A percentile compares a stretch with the other conserved stretches of the same genome.
phyloP scores from a whole-genome alignment of 2,113 vertebrate genomes.

The Rattus rattus region DNA sequence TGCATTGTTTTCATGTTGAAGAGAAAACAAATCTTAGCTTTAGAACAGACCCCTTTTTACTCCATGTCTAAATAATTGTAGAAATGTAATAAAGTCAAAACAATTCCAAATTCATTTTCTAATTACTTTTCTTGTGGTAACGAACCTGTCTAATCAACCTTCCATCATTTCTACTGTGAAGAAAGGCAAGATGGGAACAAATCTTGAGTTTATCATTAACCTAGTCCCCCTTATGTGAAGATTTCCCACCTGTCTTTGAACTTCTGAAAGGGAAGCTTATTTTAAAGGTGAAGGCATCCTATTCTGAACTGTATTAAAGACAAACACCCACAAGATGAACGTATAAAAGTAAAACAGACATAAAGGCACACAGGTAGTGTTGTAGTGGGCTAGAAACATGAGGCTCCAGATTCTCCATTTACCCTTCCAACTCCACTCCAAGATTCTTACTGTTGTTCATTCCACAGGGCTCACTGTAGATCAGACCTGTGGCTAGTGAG shows the following conservation, averaged over 20 bases:
- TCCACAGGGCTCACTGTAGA: accelerated
- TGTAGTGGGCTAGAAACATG: background rate
- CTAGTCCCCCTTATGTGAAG: background rate
- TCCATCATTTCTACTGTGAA: background rate
- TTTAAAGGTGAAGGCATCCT: slow-evolving; percentile 16
- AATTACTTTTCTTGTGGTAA: background rate
- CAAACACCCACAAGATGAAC: background rate
- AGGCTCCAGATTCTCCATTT: background rate
- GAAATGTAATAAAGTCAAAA: slow-evolving; percentile 19
- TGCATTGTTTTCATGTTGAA: background rate
- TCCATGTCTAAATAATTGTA: background rate
- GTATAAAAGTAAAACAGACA: background rate
- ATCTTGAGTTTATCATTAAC: background rate
- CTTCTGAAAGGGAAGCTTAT: background rate
- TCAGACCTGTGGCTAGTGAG: too few relatives aligned
- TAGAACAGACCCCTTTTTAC: background rate
- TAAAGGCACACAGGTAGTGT: background rate
- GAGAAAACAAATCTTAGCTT: background rate
- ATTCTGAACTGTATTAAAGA: slow-evolving; percentile 1
- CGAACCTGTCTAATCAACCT: background rate
- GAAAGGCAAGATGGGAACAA: background rate
- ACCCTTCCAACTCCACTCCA: accelerated
- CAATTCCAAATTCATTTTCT: background rate
- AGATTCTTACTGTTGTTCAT: too few relatives aligned
- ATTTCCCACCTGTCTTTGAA: background rate